A percentile compares a stretch with the other conserved stretches of the same genome.
These are phyloP conservation scores for Neosalanx taihuensis DNA, from an alignment of 2,797 vertebrate genomes.

Conservation along the genomic window DNA sequence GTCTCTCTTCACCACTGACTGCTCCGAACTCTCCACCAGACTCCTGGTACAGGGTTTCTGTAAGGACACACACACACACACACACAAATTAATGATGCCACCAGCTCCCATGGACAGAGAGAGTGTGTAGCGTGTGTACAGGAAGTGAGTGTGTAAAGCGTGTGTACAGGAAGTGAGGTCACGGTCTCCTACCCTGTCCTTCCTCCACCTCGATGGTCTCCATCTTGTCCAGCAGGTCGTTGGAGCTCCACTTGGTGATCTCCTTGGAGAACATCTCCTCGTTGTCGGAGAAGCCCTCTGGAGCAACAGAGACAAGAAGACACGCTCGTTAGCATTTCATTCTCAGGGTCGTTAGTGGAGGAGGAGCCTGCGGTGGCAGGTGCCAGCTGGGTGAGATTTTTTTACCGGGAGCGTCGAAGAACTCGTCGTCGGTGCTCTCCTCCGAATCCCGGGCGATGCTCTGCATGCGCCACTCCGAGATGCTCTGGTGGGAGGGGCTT, in stretches of 20 bases:
- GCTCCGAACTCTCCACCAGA: conserved; percentile 73
- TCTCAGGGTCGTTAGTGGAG: no score
- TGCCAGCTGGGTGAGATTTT: background rate
- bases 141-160: no score
- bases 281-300: conserved; percentile 91
- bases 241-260: conserved; percentile 97
- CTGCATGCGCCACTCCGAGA: conserved; percentile 99
- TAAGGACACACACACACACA: conserved; percentile 32
- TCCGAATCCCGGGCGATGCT: conserved; percentile 97
- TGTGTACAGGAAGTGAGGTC: background rate
- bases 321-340: no score
- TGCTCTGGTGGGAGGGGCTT: conserved; percentile 92
- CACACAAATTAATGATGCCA: background rate
- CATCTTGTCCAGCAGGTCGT: conserved; percentile 97
- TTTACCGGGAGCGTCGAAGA: conserved; percentile 95
- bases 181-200: conserved; percentile 74
- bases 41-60: conserved; percentile 83
- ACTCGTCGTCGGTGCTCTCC: conserved; percentile 96
- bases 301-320: conserved; percentile 13
- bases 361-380: no score
- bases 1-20: conserved; percentile 77
- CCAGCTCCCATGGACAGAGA: background rate
- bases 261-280: conserved; percentile 91
- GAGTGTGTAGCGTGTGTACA: no score
- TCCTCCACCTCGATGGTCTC: conserved; percentile 85